These are phyloP conservation scores for Hypena proboscidalis DNA, from an alignment of 2,888 invertebrate genomes.

Conservation along the genomic window DNA sequence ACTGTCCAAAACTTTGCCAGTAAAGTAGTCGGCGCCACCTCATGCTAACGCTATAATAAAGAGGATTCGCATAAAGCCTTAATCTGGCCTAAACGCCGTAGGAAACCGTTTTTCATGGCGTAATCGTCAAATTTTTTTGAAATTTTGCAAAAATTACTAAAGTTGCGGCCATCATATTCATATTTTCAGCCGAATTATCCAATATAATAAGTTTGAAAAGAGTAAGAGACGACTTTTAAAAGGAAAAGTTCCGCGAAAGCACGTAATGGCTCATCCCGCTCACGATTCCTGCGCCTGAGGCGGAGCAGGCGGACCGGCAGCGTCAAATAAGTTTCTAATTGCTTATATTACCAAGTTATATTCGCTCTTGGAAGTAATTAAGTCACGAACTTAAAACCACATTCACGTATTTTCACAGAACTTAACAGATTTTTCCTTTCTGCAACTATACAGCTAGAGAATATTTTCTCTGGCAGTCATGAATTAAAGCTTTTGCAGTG, in stretches of 20 bases:
- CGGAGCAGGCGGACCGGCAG: conserved; percentile 80
- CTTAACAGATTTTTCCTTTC: conserved; percentile 52
- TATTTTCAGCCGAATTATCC: conserved; percentile 81
- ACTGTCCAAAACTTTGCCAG: conserved; percentile 25
- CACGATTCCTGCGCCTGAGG: conserved; percentile 80
- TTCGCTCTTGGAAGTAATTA: conserved; percentile 82
- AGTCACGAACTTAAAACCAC: conserved; percentile 77
- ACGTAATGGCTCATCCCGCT: conserved; percentile 84
- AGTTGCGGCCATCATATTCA: conserved; percentile 80
- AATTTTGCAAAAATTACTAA: conserved; percentile 71
- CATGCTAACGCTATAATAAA: conserved; percentile 41
- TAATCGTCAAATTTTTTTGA: conserved; percentile 74
- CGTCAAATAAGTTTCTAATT: conserved; percentile 85
- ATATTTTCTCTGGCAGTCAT: conserved; percentile 44
- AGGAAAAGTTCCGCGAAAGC: conserved; percentile 82
- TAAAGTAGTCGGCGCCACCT: conserved; percentile 35
- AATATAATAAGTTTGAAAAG: conserved; percentile 83
- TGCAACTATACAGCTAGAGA: conserved; percentile 30
- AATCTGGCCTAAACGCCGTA: conserved; percentile 60
- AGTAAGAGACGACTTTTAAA: conserved; percentile 84
- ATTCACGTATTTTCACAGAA: conserved; percentile 69
- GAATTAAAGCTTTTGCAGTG: conserved; percentile 46
- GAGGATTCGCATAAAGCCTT: conserved; percentile 52
- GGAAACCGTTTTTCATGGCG: conserved; percentile 68
- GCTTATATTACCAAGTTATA: conserved; percentile 85